Conservation (phyloP, 2,113 vertebrate species). For the Syngnathus typhle region DNA sequence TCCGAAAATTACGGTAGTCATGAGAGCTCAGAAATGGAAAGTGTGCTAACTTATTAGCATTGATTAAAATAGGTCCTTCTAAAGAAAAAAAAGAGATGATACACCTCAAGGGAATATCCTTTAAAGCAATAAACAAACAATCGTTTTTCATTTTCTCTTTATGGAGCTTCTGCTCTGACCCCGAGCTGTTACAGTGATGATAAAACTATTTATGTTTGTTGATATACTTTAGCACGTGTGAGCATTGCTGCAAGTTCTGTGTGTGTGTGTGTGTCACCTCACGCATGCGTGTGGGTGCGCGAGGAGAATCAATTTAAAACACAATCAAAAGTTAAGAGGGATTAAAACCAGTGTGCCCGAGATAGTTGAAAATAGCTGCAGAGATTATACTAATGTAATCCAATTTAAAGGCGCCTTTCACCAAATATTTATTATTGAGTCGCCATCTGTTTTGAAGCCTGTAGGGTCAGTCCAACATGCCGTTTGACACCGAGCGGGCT, state of each 20-base stretch:
- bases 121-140: too few relatives aligned
- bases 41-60: too few relatives aligned
- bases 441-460: conserved; percentile 66
- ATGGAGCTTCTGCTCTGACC: not conserved
- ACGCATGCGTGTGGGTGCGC: conserved; percentile 15
- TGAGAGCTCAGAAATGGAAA: too few relatives aligned
- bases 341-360: conserved; percentile 61
- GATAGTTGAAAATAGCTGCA: conserved; percentile 68
- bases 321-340: conserved; percentile 68
- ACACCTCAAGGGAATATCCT: too few relatives aligned
- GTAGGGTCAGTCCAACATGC: conserved; percentile 46
- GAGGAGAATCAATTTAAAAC: conserved; percentile 66
- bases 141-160: not conserved
- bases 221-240: not conserved
- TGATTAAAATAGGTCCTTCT: not conserved
- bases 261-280: not conserved
- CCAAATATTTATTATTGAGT: conserved; percentile 70
- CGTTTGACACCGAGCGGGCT: conserved; percentile 41
- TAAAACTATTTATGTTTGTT: conserved; percentile 1
- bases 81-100: too few relatives aligned
- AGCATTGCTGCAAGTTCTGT: not conserved
- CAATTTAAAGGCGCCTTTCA: conserved; percentile 68
- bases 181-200: conserved; percentile 10
- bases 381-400: conserved; percentile 72
- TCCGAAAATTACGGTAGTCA: too few relatives aligned